Evolutionary conservation across 2,797 vertebrate genomes (phyloP).

Genomic region (Enteromius fasciolatus): DNA sequence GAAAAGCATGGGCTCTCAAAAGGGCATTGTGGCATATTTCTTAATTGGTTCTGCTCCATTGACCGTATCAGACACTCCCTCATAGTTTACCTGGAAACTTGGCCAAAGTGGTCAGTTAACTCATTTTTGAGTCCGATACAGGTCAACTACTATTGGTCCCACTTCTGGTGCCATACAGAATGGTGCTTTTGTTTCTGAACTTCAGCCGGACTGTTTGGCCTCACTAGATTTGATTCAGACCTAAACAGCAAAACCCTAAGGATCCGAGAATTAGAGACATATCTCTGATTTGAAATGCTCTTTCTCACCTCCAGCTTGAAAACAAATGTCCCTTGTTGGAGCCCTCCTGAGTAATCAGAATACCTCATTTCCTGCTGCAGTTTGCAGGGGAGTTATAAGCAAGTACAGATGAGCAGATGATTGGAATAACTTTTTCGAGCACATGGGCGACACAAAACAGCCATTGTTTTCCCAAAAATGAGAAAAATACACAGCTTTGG

Average conservation of each 20-base stretch:
- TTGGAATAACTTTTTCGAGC: slow-evolving; percentile 78
- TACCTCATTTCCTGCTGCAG: slow-evolving; percentile 82
- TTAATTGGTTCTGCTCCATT: slow-evolving; percentile 47
- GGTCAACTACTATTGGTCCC: slow-evolving; percentile 23
- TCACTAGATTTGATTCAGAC: slow-evolving; percentile 20
- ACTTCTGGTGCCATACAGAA: slow-evolving; percentile 46
- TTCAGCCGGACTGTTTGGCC: slow-evolving; percentile 36
- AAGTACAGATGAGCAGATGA: slow-evolving; percentile 77
- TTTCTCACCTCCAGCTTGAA: slow-evolving; percentile 75
- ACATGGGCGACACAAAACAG: slow-evolving; percentile 73
- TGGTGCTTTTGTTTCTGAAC: slow-evolving; percentile 47
- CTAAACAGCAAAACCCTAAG: slow-evolving; percentile 18
- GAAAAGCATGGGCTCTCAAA: slow-evolving; percentile 44
- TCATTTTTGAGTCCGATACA: slow-evolving; percentile 22
- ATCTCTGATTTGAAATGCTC: slow-evolving; percentile 46
- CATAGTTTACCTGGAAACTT: slow-evolving; percentile 41
- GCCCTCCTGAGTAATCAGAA: slow-evolving; percentile 69
- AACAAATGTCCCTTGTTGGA: slow-evolving; percentile 79
- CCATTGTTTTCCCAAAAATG: slow-evolving; percentile 73
- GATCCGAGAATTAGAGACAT: slow-evolving; percentile 30
- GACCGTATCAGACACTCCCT: slow-evolving; percentile 52
- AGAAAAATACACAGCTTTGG: slow-evolving; percentile 64
- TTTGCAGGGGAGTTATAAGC: slow-evolving; percentile 66
- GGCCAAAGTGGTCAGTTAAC: slow-evolving; percentile 41
- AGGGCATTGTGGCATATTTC: slow-evolving; percentile 29